phyloP scores from a whole-genome alignment of 2,113 vertebrate genomes.

The Cygnus atratus region DNA sequence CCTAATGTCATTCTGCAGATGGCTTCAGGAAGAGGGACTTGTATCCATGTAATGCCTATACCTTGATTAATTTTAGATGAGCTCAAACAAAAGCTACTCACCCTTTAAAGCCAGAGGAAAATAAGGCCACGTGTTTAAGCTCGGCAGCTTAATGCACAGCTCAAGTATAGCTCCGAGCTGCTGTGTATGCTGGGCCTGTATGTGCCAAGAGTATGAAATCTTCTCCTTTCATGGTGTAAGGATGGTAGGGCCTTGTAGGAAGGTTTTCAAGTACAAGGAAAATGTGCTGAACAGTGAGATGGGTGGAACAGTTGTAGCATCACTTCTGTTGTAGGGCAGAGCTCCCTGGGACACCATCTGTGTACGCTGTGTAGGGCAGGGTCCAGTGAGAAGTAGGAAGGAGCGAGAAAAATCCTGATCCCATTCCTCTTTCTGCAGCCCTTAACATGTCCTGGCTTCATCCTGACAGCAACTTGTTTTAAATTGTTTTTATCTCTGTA shows the following conservation, averaged over 20 bases:
- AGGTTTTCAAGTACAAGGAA: fast-evolving
- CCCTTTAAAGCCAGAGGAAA: not conserved
- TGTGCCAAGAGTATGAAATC: not conserved
- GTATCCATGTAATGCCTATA: not conserved
- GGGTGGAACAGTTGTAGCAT: not conserved
- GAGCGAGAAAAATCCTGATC: not conserved
- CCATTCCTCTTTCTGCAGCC: fast-evolving
- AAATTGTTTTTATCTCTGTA: not conserved
- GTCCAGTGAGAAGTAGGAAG: not conserved
- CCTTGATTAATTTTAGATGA: constrained; percentile 30
- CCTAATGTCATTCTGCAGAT: constrained; percentile 31
- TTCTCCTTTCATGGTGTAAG: not conserved
- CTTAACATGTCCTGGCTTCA: fast-evolving
- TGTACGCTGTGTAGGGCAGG: not conserved
- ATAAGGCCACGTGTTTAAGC: not conserved
- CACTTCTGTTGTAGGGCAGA: not conserved
- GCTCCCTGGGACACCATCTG: not conserved
- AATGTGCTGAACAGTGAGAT: not conserved
- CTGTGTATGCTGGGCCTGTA: not conserved
- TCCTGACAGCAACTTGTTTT: not conserved
- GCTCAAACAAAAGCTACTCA: constrained; percentile 10
- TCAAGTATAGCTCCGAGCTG: not conserved
- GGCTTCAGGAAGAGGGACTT: not conserved
- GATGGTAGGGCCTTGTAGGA: not conserved
- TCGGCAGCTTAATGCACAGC: not conserved